Evolutionary conservation across 1,140 invertebrate genomes (phyloP), one percentile per base, ranked within the genome.

Genomic region (Cataglyphis hispanica): DNA sequence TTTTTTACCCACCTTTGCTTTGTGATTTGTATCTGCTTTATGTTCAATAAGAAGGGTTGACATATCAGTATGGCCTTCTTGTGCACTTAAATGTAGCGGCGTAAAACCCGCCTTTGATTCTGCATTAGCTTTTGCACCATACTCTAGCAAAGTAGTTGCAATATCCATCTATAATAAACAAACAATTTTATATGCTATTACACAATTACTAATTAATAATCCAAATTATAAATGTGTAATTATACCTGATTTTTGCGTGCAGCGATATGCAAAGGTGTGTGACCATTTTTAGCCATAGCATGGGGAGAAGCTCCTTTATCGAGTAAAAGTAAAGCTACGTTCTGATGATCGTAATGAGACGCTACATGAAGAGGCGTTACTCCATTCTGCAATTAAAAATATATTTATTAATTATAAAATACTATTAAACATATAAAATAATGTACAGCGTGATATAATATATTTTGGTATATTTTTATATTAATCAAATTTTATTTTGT

Each of bases 321-420:
- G 22, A 99, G 95, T 25, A 99, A 95, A 60, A 99, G 95, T 50
- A 99, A 93, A 0, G 98, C 98, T 16, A 99, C 98, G 91, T 98
- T 97, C 86, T 98, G 98, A 94, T 99, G 98, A 94, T 99, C 98
- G 93, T 99, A 99, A 94, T 99, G 99, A 43, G 98, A 98, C 67
- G 99, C 99, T 87, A 99, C 98, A 93, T 99, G 99, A 66, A 99
- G 96, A 11, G 99, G 99, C 1, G 99, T 99, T 37, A 99, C 98
- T 88, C 98, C 98, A 93, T 99, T 99, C 96, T 97, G 58, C 4
- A 53, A 78, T 89, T 56, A n/a, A 19, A 11, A 80, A 64, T 70
- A 63, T n/a, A 25, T 61, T 40, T 19, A 40, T 63, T 40, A 27
- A 70, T 58, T 16, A 63, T 27, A 31, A 31, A 63, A 4, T 27